phyloP scores from a whole-genome alignment of 2,888 invertebrate genomes.

The Prosapia bicincta region DNA sequence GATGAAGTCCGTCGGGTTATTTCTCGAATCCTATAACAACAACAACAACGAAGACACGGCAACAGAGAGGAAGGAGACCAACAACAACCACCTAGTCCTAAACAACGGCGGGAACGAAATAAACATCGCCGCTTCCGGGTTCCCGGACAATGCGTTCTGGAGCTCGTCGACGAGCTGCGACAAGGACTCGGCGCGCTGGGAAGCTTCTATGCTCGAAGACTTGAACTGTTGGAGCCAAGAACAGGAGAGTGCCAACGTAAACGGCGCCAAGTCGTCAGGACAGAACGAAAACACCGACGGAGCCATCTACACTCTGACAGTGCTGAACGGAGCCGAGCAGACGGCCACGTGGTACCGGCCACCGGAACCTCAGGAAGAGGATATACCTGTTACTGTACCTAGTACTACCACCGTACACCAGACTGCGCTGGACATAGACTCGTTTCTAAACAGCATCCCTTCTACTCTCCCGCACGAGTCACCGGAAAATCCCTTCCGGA shows the following conservation, averaged over 20 bases:
- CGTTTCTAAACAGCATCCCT: constrained; percentile 70
- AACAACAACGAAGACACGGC: constrained; percentile 23
- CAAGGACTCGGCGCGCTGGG: constrained; percentile 50
- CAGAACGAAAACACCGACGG: constrained; percentile 63
- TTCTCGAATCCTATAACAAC: constrained; percentile 49
- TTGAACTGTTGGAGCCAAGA: constrained; percentile 64
- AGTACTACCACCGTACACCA: constrained; percentile 22
- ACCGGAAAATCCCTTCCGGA: constrained; percentile 16
- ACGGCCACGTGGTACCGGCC: constrained; percentile 50
- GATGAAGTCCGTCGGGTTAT: constrained; percentile 65
- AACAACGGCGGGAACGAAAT: constrained; percentile 45
- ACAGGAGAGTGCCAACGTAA: constrained; percentile 49
- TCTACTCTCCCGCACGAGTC: constrained; percentile 31
- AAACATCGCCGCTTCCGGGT: constrained; percentile 51
- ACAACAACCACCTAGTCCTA: constrained; percentile 20
- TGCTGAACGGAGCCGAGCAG: constrained; percentile 66
- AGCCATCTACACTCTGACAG: constrained; percentile 81
- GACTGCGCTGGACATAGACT: constrained; percentile 61
- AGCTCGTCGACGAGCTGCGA: constrained; percentile 47
- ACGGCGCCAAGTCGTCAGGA: not conserved
- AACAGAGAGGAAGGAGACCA: constrained; percentile 9
- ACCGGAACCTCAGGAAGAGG: constrained; percentile 61
- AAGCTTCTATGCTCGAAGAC: constrained; percentile 76
- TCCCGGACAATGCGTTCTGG: constrained; percentile 47
- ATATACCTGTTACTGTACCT: constrained; percentile 53